These are phyloP conservation scores for Pyrocoelia pectoralis DNA, from an alignment of 2,888 invertebrate species.

Conservation along the genomic window DNA sequence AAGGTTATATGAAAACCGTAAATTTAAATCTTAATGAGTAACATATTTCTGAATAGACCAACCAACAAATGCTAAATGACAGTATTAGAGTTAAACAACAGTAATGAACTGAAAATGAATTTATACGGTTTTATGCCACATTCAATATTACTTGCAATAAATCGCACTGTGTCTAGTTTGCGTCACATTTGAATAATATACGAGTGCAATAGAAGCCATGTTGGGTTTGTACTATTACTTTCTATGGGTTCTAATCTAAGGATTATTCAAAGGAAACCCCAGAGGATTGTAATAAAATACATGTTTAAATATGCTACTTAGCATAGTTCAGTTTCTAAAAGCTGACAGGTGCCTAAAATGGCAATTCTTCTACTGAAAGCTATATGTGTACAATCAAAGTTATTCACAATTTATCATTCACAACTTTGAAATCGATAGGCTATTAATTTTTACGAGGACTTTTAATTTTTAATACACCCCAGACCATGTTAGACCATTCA, in stretches of 20 bases:
- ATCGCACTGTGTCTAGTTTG: background rate
- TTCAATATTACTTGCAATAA: conserved; percentile 7
- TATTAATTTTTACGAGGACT: too few relatives aligned
- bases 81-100: conserved; percentile 4
- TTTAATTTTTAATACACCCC: too few relatives aligned
- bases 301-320: too few relatives aligned
- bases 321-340: too few relatives aligned
- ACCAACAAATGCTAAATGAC: background rate
- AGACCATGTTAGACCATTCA: too few relatives aligned
- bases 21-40: background rate
- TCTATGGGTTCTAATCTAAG: conserved; percentile 3
- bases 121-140: conserved; percentile 1
- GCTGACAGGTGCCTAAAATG: too few relatives aligned
- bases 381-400: too few relatives aligned
- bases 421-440: too few relatives aligned
- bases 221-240: background rate
- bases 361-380: too few relatives aligned
- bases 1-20: background rate
- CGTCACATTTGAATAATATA: background rate
- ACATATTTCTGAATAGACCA: background rate
- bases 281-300: background rate
- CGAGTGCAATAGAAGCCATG: background rate
- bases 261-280: background rate
- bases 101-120: conserved; percentile 3
- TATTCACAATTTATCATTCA: too few relatives aligned